Evolutionary conservation across 2,888 invertebrate genomes (phyloP), one percentile per base, ranked within the genome.

Genomic region (Alitta virens): DNA sequence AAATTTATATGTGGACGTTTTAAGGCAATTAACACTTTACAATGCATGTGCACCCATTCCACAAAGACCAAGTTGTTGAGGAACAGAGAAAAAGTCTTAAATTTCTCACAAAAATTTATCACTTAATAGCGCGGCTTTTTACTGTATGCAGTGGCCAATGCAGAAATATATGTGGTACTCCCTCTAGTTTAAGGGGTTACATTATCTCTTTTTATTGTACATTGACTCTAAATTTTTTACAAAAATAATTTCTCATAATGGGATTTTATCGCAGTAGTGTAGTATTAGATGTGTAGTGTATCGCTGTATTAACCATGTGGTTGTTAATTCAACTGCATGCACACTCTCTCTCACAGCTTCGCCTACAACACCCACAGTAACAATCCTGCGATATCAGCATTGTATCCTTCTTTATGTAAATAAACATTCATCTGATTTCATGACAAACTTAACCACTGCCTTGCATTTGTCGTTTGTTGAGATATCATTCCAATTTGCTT

Each of bases 141-240:
- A 57, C 38, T 46, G 49, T 59, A 51, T 59, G 59, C 59, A 59
- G 50, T 59, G 51, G 59, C 50, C 59, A 59, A 59, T 59, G 59
- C 42, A 59, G 51, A 33, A 50, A 51, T 51, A 59, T 33, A 59
- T 51, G 59, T 59, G 38, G 59, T 59, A 33, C 42, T 59, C 51
- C 24, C 52, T 51, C 51, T 59, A 27, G 25, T 59, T 59, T 40
- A 59, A 52, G 26, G 59, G 43, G 52, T 33, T 59, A 40, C 42
- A 21, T 25, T 52, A 23, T 52, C 33, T 33, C 33, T 26, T 33
- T 59, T 59, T 51, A 51, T 52, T 59, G 59, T 59, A 59, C 26
- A 59, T 59, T 42, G 33, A 59, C 51, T 59, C 52, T 59, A 59
- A 59, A 59, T 59, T 59, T 59, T 59, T 26, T 59, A 59, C 52